Percentiles rank a stretch among this genome's conserved stretches.
These are phyloP conservation scores for Osmoderma eremita DNA, from an alignment of 2,888 invertebrate genomes.

Conservation along the genomic window DNA sequence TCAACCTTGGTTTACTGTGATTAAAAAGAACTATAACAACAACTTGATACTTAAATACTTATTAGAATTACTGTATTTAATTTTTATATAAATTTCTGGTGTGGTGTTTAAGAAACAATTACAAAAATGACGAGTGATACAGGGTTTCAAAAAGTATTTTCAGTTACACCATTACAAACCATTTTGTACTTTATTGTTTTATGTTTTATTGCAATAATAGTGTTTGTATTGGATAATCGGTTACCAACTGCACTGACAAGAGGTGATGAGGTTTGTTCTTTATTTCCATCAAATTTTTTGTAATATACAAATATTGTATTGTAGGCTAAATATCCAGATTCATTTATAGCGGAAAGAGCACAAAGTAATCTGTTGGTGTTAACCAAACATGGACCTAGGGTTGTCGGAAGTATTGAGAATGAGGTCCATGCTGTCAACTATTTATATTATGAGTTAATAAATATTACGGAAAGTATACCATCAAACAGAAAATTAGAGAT, in stretches of 20 bases:
- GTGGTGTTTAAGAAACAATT: neutral
- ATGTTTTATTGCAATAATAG: neutral
- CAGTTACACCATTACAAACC: slow-evolving; percentile 3
- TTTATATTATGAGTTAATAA: slow-evolving; percentile 67
- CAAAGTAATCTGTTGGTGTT: slow-evolving; percentile 70
- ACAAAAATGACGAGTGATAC: slow-evolving; percentile 12
- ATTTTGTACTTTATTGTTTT: slow-evolving; percentile 1
- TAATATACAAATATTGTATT: neutral
- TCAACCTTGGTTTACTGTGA: too few species aligned
- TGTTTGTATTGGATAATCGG: slow-evolving; percentile 23
- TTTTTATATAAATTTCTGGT: neutral
- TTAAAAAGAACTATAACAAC: too few species aligned
- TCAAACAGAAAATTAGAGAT: slow-evolving; percentile 66
- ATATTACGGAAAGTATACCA: slow-evolving; percentile 58
- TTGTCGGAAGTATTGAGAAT: slow-evolving; percentile 83
- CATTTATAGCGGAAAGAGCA: slow-evolving; percentile 67
- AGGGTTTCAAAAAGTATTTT: slow-evolving; percentile 8
- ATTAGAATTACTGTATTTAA: neutral
- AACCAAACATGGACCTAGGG: slow-evolving; percentile 74
- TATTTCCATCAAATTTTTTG: too few species aligned
- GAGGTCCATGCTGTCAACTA: slow-evolving; percentile 76
- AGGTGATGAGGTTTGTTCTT: slow-evolving; percentile 6
- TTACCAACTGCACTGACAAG: slow-evolving; percentile 10
- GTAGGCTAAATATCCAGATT: slow-evolving; percentile 18
- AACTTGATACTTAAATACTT: too few species aligned